These are phyloP conservation scores for Heteromormyrus szaboi DNA, from an alignment of 2,797 vertebrate species.

Conservation along the genomic window DNA sequence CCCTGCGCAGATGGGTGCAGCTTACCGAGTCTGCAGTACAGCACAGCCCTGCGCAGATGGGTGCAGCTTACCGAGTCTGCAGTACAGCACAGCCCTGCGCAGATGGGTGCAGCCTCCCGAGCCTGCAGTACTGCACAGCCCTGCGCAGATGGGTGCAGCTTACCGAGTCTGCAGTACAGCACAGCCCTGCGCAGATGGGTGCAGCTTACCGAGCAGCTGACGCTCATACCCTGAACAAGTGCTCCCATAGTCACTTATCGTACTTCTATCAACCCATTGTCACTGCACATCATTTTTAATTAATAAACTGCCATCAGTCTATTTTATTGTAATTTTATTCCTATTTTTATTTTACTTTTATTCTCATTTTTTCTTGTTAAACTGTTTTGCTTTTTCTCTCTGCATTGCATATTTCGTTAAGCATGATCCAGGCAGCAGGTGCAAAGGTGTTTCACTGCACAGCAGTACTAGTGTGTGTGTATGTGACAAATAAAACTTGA, in stretches of 20 bases:
- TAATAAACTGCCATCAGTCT: neutral
- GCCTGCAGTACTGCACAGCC: neutral
- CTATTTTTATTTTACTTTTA: neutral
- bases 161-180: too few relatives aligned
- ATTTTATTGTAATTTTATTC: neutral
- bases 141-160: too few relatives aligned
- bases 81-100: too few relatives aligned
- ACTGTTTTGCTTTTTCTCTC: neutral
- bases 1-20: too few relatives aligned
- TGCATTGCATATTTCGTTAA: neutral
- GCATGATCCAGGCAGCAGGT: neutral
- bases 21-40: too few relatives aligned
- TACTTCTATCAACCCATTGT: neutral
- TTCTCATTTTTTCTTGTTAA: neutral
- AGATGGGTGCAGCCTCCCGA: too few relatives aligned
- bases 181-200: too few relatives aligned
- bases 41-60: neutral
- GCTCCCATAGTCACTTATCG: neutral
- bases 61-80: too few relatives aligned
- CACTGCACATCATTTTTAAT: neutral
- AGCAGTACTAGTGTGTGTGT: neutral
- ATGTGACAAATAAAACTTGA: neutral
- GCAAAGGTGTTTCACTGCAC: neutral
- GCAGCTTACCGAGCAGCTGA: neutral
- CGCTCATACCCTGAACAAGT: neutral